Base-by-base conservation (phyloP, 2,888 invertebrate species). In the Aproaerema taeniolella region DNA sequence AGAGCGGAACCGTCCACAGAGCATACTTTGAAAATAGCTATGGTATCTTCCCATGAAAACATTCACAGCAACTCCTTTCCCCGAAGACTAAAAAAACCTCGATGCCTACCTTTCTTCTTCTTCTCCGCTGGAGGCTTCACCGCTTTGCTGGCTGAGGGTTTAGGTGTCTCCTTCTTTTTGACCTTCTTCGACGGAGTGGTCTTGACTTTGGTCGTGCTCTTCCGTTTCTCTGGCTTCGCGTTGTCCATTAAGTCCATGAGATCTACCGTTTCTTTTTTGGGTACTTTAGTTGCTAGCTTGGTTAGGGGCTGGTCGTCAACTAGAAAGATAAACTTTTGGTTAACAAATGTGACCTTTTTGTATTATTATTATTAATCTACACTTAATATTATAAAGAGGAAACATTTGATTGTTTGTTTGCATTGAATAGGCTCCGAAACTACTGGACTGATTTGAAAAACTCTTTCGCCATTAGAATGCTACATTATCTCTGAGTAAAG, bases 41-140 rank as follows among this genome's bases (percentile, higher is more conserved):
- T n/a, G n/a, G n/a, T n/a, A n/a, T n/a, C n/a, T n/a, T n/a, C n/a
- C n/a, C n/a, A n/a, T n/a, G n/a, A n/a, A 8, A 29, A 31, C 25
- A 43, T 60, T 63, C 61, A 70, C 51, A 56, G 59, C 67, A 71
- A 55, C 58, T 17, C 7, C 5, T 1, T 36, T 29, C 10, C 7
- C 36, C 29, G 29, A 29, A 48, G 4, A 2, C 25, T 13, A 39
- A 45, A 31, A 43, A 35, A 52, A 49, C n/a, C 24, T 8, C 2
- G 47, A 61, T 52, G 71, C 83, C 67, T 82, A 86, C 85, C 85
- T 85, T 83, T 86, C 41, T 83, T 83, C 52, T 83, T 85, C 62
- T 77, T 82, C 59, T 74, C 74, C 0, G 8, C 26, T 1, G 10
- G 11, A 8, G 67, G 57, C 41, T 77, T 77, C 7, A 59, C 31